Evolutionary conservation across 1,140 invertebrate species (phyloP), one percentile per base, ranked within the genome.

Genomic region (Aphelenchoides fujianensis): DNA sequence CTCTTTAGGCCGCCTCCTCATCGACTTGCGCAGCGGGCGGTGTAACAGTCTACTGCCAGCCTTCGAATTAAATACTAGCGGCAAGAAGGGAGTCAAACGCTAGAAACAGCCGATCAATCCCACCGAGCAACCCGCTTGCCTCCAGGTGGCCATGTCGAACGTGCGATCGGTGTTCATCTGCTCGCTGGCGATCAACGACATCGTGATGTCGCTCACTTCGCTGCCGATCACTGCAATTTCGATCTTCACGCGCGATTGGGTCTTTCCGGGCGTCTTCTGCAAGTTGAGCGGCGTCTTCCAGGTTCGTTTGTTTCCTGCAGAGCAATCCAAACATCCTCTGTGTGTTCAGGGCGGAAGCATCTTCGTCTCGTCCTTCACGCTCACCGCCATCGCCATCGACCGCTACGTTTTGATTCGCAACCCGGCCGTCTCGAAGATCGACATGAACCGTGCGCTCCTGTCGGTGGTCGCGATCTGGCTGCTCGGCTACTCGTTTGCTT

Each of bases 201-300:
- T 83, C 41, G 36, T 84, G 27, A 84, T 83, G 80, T 75, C 64
- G 27, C 32, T 83, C n/a, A 82, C 82, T 23, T 74, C 70, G 27
- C 66, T 83, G 32, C 82, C 82, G 19, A 77, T 84, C 41, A 83
- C 82, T 16, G 82, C 82, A 3, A 69, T 84, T 30, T 75, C 74
- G 5, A 83, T 84, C 27, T 83, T 83, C 59, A 78, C 79, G 5
- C 70, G 82, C n/a, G 78, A 82, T 70, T 83, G 82, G 82, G 76
- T 84, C n/a, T 83, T 83, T 68, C 82, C 82, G 23, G 27, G 54
- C 0, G 53, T 81, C 3, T 83, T 81, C 34, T 83, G 82, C 55
- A 84, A 83, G 68, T 62, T 84, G 19, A 82, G 83, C 34, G 83
- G 83, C 31, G 73, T 83, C 7, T 84, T 83, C 59, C 82, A 83